Evolutionary conservation across 2,113 vertebrate species (phyloP).

Genomic region (Rhinolophus sinicus): DNA sequence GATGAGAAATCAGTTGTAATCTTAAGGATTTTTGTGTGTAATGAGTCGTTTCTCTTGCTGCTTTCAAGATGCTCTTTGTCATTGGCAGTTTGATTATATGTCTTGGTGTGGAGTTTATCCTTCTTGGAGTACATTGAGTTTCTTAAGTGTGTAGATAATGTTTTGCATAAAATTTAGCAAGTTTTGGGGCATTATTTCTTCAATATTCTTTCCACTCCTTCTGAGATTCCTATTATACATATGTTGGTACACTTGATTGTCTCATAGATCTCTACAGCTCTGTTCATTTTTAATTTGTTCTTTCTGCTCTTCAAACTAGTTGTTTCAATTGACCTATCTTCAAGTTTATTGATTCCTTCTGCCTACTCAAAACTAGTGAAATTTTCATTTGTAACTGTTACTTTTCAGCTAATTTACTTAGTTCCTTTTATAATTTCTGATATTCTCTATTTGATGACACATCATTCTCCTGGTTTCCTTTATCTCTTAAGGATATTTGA

Average conservation of each 20-base stretch:
- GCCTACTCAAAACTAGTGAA: neutral
- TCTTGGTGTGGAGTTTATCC: neutral
- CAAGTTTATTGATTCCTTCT: neutral
- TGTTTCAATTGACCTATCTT: slow-evolving; percentile 5
- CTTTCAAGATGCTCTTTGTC: neutral
- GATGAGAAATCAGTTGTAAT: neutral
- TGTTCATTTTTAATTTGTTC: neutral
- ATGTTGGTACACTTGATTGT: neutral
- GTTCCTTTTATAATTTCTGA: neutral
- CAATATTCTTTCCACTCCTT: neutral
- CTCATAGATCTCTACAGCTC: neutral
- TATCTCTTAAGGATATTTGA: neutral
- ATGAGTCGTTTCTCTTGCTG: neutral
- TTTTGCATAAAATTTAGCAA: neutral
- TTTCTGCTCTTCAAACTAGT: neutral
- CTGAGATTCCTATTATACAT: neutral
- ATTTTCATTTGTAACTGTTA: neutral
- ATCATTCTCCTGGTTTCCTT: neutral
- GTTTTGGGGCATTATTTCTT: neutral
- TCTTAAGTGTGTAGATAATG: neutral
- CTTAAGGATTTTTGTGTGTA: neutral
- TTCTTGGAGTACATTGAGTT: neutral
- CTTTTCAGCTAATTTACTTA: neutral
- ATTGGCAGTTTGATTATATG: neutral
- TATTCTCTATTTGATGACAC: neutral